Evolutionary conservation across 2,888 invertebrate species (phyloP), one percentile per base, ranked within the genome.

Genomic region (Drosophila silvestris): DNA sequence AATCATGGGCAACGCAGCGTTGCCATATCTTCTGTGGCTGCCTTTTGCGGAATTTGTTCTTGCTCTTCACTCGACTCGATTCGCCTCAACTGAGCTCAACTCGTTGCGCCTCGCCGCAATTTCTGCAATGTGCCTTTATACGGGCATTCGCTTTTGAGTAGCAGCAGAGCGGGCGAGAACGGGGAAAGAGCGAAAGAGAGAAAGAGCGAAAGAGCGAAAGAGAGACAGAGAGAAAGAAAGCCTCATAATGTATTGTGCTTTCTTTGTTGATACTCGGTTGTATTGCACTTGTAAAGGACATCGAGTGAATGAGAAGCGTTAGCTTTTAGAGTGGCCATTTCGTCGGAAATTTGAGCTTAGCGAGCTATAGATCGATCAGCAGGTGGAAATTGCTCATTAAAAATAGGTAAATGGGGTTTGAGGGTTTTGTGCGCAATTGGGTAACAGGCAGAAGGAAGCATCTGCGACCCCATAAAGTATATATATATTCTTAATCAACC

Each of bases 1-100:
- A 85, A 81, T 85, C 81, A 73, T 75, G 66, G 67, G 54, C 78
- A 83, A 57, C 89, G 73, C 47, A 85, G 73, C 89, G 85, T 85
- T 85, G 85, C 81, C 81, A 83, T 78, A 85, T 85, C 81, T 85
- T 85, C 78, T 85, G 76, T 82, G 51, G 28, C 47, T 35, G 44
- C 44, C 62, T 61, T 60, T 70, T 74, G 59, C 54, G 56, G 58
- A 64, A 58, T 81, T 81, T 73, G 56, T 77, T 54, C 47, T 19
- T 53, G 32, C 33, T 51, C 64, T 56, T 50, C 60, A 39, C 50
- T 76, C 64, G 39, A 59, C 35, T 61, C 41, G 53, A 52, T 59
- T 61, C 67, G 65, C 65, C 39, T 19, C 39, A 63, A 60, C 9
- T 28, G 37, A 57, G 57, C 74, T 70, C 35, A 22, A 22, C 39